Evolutionary conservation across 2,888 invertebrate species (phyloP).

Genomic region (Chymomyza amoena): DNA sequence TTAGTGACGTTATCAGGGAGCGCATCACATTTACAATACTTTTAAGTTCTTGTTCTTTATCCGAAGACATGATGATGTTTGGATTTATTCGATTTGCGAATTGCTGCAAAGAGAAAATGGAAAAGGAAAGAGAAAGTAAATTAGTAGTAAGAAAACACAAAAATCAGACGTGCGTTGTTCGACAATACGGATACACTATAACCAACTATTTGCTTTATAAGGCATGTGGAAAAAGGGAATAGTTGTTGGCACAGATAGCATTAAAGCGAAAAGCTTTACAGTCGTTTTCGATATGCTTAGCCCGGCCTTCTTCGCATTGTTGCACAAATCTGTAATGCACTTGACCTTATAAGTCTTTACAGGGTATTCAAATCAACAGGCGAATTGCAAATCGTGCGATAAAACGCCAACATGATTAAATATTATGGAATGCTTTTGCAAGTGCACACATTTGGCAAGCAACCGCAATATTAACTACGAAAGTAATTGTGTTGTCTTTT

Average conservation of each 20-base stretch:
- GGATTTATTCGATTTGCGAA: background rate
- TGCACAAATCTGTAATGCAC: too few species aligned
- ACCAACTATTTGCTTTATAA: too few species aligned
- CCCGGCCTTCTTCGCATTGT: too few species aligned
- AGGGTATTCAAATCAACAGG: background rate
- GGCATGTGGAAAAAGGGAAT: too few species aligned
- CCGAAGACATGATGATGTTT: constrained; percentile 18
- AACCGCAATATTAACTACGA: background rate
- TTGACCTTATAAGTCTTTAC: too few species aligned
- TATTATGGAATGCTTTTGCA: constrained; percentile 3
- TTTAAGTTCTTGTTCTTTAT: constrained; percentile 52
- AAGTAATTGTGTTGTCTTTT: too few species aligned
- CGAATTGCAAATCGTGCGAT: background rate
- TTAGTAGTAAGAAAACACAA: background rate
- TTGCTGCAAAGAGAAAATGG: background rate
- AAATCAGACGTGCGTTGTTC: too few species aligned
- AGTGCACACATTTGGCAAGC: background rate
- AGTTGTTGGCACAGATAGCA: too few species aligned
- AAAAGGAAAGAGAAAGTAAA: background rate
- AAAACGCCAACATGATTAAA: constrained; percentile 4
- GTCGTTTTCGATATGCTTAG: too few species aligned
- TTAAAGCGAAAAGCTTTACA: too few species aligned
- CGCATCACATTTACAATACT: constrained; percentile 68
- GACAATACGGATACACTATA: too few species aligned
- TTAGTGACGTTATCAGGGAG: constrained; percentile 72